A percentile compares a stretch with the other conserved stretches of the same genome.
Conservation (phyloP, 2,797 vertebrate genomes). For the Neosilurus mollespiculum region DNA sequence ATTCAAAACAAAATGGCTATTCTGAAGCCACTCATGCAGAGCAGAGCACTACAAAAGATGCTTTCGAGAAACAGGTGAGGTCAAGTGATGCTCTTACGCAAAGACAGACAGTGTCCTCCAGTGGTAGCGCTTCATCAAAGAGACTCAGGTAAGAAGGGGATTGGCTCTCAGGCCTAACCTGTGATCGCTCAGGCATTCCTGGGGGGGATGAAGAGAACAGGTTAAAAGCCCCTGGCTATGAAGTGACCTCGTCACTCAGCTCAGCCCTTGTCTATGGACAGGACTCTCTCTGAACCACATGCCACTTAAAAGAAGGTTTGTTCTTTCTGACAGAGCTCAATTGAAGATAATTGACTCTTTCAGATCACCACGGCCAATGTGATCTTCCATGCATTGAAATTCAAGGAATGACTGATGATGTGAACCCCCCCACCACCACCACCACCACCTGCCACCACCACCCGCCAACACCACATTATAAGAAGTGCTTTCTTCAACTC, state of each 20-base stretch:
- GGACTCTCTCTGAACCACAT: slow-evolving; percentile 56
- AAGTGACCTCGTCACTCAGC: slow-evolving; percentile 65
- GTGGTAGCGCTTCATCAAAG: slow-evolving; percentile 56
- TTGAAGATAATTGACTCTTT: slow-evolving; percentile 82
- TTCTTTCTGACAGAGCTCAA: slow-evolving; percentile 76
- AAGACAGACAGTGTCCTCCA: slow-evolving; percentile 53
- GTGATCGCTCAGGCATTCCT: slow-evolving; percentile 61
- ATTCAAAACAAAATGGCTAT: slow-evolving; percentile 20
- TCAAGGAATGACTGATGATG: slow-evolving; percentile 60
- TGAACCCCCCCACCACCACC: too few relatives aligned
- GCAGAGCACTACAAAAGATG: slow-evolving; percentile 34
- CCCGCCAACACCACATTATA: background rate
- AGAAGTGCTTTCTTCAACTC: slow-evolving; percentile 1
- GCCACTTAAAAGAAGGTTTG: slow-evolving; percentile 71
- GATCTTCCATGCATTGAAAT: slow-evolving; percentile 77
- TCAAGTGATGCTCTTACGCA: slow-evolving; percentile 65
- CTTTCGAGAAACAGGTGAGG: slow-evolving; percentile 63
- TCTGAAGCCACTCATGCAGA: slow-evolving; percentile 1
- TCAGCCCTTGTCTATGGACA: slow-evolving; percentile 55
- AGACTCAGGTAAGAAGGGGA: slow-evolving; percentile 34
- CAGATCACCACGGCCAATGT: slow-evolving; percentile 71
- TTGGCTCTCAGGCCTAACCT: slow-evolving; percentile 42
- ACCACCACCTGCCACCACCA: background rate
- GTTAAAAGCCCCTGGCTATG: slow-evolving; percentile 58
- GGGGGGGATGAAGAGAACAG: slow-evolving; percentile 41